Evolutionary conservation across 2,797 vertebrate genomes (phyloP).

Genomic region (Yasuhikotakia modesta): DNA sequence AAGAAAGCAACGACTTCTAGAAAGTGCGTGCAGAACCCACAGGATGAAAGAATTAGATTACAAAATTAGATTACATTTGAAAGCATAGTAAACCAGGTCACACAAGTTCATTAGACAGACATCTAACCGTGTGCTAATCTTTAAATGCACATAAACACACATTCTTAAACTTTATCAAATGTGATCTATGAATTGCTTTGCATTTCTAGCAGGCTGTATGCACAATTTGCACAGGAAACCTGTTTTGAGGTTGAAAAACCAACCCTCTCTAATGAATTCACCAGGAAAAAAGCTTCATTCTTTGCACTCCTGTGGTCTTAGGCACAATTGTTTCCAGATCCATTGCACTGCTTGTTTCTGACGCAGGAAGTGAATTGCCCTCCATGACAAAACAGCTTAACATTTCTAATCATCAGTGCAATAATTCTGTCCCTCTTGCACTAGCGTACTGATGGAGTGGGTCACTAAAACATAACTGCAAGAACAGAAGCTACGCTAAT

Average conservation of each 20-base stretch:
- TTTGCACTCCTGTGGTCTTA: constrained; percentile 54
- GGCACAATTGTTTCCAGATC: constrained; percentile 56
- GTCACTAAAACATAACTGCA: constrained; percentile 17
- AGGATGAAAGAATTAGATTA: constrained; percentile 27
- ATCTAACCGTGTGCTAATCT: neutral
- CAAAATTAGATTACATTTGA: constrained; percentile 18
- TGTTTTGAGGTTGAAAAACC: constrained; percentile 33
- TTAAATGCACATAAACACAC: neutral
- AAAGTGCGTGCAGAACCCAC: neutral
- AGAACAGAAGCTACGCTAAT: too few species aligned
- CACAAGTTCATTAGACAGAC: neutral
- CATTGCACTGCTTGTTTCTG: constrained; percentile 50
- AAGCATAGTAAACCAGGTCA: neutral
- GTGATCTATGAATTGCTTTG: neutral
- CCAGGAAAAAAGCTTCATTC: constrained; percentile 46
- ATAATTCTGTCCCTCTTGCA: constrained; percentile 52
- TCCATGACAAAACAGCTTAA: constrained; percentile 46
- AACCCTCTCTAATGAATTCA: constrained; percentile 47
- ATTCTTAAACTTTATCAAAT: neutral
- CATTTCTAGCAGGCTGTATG: neutral
- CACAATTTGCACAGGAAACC: constrained; percentile 3
- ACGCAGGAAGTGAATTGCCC: constrained; percentile 51
- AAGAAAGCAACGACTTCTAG: constrained; percentile 22
- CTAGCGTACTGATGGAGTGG: neutral
- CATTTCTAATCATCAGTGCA: constrained; percentile 70